These are phyloP conservation scores for Myripristis jacobus DNA, from an alignment of 2,797 vertebrate species.

Conservation along the genomic window DNA sequence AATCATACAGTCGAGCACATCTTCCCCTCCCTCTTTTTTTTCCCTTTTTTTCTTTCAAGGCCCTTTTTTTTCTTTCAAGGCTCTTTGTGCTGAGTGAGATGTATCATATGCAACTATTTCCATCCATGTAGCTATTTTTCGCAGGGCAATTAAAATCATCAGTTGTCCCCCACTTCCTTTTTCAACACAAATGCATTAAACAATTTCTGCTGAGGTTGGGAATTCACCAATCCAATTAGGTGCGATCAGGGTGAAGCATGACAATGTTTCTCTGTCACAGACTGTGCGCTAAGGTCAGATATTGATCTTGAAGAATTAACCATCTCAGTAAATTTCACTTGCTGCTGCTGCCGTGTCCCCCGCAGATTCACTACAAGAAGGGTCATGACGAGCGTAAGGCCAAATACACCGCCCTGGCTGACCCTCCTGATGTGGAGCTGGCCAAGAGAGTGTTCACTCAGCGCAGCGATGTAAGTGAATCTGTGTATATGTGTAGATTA, in stretches of 20 bases:
- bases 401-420: constrained; percentile 90
- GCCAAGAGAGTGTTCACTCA: constrained; percentile 90
- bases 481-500: neutral
- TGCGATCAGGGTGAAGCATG: neutral
- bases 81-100: constrained; percentile 45
- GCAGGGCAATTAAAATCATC: constrained; percentile 27
- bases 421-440: constrained; percentile 91
- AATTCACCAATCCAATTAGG: constrained; percentile 14
- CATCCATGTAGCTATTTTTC: constrained; percentile 11
- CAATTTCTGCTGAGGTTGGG: constrained; percentile 33
- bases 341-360: neutral
- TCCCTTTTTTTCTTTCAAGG: neutral
- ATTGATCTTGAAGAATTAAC: constrained; percentile 26
- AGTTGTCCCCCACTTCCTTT: neutral
- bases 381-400: constrained; percentile 88
- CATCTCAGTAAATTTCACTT: constrained; percentile 14
- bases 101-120: constrained; percentile 29
- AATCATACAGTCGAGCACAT: neutral
- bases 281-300: constrained; percentile 17
- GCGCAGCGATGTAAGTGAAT: constrained; percentile 91
- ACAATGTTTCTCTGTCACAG: neutral
- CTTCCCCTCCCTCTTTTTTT: neutral
- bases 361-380: constrained; percentile 95
- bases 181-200: constrained; percentile 10
- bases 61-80: neutral